These are phyloP conservation scores for Orthosia gracilis DNA, from an alignment of 2,888 invertebrate genomes.

Conservation along the genomic window DNA sequence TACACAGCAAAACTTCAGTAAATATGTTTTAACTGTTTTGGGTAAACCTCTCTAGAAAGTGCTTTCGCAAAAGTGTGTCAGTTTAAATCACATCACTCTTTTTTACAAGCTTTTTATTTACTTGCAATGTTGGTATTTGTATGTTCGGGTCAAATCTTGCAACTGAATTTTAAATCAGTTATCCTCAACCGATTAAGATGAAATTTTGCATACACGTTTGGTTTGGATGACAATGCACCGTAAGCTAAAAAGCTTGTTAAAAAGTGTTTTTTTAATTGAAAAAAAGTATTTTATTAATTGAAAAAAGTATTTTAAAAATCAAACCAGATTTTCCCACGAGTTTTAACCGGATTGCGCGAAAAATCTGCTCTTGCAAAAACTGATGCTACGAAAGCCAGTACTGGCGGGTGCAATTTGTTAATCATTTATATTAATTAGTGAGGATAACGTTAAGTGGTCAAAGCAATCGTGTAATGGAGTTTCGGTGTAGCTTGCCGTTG, in stretches of 20 bases:
- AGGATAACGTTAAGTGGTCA: conserved; percentile 65
- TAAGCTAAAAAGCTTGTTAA: no score
- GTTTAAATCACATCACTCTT: neutral
- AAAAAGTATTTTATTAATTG: neutral
- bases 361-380: conserved; percentile 26
- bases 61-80: neutral
- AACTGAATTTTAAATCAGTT: no score
- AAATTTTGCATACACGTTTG: no score
- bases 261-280: no score
- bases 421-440: conserved; percentile 71
- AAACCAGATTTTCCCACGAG: neutral
- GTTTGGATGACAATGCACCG: no score
- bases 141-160: no score
- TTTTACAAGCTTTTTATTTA: no score
- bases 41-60: neutral
- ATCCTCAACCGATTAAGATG: no score
- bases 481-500: conserved; percentile 62
- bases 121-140: no score
- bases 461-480: conserved; percentile 76
- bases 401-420: conserved; percentile 49
- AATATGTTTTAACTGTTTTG: neutral
- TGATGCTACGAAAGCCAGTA: neutral
- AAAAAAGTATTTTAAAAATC: conserved; percentile 4
- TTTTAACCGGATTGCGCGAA: neutral
- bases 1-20: neutral